A percentile compares a stretch with the other conserved stretches of the same genome.
These are phyloP conservation scores for Halotydeus destructor DNA, from an alignment of 1,140 invertebrate species.

Conservation along the genomic window DNA sequence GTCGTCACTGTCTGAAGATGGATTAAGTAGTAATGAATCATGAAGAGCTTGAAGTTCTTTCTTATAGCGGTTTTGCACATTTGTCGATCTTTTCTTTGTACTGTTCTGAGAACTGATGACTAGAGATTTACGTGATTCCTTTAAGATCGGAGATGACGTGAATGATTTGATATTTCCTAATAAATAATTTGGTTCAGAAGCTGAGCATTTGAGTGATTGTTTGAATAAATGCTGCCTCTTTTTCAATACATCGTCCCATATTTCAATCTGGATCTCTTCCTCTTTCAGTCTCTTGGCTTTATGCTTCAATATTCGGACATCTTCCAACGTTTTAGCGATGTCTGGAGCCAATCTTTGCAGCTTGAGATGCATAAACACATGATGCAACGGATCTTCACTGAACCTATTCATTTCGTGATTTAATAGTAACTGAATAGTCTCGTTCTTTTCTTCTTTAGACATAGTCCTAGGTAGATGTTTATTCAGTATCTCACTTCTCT, in stretches of 20 bases:
- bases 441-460: background rate
- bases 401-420: constrained; percentile 2
- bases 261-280: constrained; percentile 7
- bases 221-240: constrained; percentile 1
- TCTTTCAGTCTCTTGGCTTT: background rate
- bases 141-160: background rate
- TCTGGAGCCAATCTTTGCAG: constrained; percentile 3
- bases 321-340: constrained; percentile 2
- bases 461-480: constrained; percentile 7
- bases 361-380: constrained; percentile 1
- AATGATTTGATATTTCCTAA: background rate
- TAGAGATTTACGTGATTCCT: background rate
- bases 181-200: background rate
- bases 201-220: background rate
- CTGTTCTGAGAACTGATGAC: background rate
- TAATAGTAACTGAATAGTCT: constrained; percentile 1
- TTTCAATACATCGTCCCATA: constrained; percentile 2
- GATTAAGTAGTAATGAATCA: background rate
- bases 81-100: background rate
- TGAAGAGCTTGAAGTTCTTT: background rate
- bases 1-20: background rate
- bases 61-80: constrained; percentile 2
- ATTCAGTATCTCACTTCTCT: background rate
- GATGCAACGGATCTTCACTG: constrained; percentile 1
- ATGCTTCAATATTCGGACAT: constrained; percentile 2